These are phyloP conservation scores for Drosophila gaucha DNA, from an alignment of 2,888 invertebrate genomes.

Conservation along the genomic window DNA sequence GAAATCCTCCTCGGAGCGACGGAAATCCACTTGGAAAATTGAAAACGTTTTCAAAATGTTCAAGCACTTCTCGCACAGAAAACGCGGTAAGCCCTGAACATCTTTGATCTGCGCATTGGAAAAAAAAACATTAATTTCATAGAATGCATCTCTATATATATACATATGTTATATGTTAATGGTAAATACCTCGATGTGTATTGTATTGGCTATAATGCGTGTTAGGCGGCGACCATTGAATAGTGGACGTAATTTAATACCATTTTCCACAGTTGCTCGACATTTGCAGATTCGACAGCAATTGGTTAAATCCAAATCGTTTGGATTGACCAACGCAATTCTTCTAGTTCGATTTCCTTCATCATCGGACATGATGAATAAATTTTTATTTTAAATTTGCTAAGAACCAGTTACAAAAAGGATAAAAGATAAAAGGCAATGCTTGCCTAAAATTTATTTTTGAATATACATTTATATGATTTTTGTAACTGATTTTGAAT, in stretches of 20 bases:
- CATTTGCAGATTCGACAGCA: conserved; percentile 44
- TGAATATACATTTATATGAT: not conserved
- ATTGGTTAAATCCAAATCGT: conserved; percentile 31
- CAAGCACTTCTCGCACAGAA: conserved; percentile 42
- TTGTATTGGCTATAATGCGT: conserved; percentile 46
- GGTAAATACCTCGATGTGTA: conserved; percentile 44
- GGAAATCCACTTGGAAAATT: conserved; percentile 43
- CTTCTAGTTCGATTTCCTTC: conserved; percentile 1
- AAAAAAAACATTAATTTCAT: too few relatives aligned
- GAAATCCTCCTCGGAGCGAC: conserved; percentile 51
- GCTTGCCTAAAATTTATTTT: conserved; percentile 4
- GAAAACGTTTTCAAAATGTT: conserved; percentile 38
- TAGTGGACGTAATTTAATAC: conserved; percentile 41
- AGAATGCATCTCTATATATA: too few relatives aligned
- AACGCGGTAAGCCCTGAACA: conserved; percentile 42
- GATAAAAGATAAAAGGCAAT: conserved; percentile 1
- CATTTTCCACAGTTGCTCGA: conserved; percentile 21
- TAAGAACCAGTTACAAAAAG: conserved; percentile 9
- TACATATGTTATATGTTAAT: not conserved
- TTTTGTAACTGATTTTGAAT: conserved; percentile 3
- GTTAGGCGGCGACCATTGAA: conserved; percentile 42
- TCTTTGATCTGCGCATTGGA: conserved; percentile 29
- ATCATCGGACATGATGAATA: conserved; percentile 27
- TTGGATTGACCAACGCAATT: conserved; percentile 15
- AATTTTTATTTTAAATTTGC: conserved; percentile 17